These are phyloP conservation scores for Carduelis carduelis DNA, from an alignment of 2,797 vertebrate species.

Conservation along the genomic window DNA sequence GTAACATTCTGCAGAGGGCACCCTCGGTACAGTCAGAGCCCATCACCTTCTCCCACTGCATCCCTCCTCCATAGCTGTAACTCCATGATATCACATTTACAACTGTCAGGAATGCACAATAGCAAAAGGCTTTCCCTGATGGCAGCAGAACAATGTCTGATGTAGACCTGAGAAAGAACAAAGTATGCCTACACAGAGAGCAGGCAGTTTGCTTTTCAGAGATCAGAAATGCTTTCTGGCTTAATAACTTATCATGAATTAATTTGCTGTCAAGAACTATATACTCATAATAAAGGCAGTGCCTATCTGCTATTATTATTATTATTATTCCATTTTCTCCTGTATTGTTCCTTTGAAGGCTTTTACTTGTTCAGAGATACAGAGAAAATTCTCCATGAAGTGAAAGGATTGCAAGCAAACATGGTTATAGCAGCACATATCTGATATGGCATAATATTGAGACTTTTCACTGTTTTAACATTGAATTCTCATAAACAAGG, in stretches of 20 bases:
- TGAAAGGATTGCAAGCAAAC: background rate
- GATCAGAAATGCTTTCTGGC: constrained; percentile 13
- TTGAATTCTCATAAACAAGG: background rate
- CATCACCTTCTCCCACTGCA: background rate
- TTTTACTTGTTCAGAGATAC: background rate
- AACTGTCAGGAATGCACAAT: constrained; percentile 28
- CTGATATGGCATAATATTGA: background rate
- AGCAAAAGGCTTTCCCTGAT: background rate
- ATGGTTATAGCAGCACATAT: background rate
- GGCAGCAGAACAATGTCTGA: constrained; percentile 4
- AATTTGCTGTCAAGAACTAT: constrained; percentile 19
- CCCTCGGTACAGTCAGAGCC: constrained; percentile 56
- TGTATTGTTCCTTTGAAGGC: constrained; percentile 10
- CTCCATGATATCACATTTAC: constrained; percentile 31
- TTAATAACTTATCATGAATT: constrained; percentile 37
- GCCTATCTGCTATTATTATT: constrained; percentile 8
- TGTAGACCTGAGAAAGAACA: background rate
- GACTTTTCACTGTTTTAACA: background rate
- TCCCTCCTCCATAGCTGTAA: background rate
- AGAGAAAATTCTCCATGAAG: background rate
- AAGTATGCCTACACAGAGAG: background rate
- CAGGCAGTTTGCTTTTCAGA: constrained; percentile 34
- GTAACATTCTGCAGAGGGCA: constrained; percentile 71
- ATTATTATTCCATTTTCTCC: constrained; percentile 19
- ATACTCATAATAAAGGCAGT: background rate